These are phyloP conservation scores for Malacosoma neustria DNA, from an alignment of 2,888 invertebrate species.

Conservation along the genomic window DNA sequence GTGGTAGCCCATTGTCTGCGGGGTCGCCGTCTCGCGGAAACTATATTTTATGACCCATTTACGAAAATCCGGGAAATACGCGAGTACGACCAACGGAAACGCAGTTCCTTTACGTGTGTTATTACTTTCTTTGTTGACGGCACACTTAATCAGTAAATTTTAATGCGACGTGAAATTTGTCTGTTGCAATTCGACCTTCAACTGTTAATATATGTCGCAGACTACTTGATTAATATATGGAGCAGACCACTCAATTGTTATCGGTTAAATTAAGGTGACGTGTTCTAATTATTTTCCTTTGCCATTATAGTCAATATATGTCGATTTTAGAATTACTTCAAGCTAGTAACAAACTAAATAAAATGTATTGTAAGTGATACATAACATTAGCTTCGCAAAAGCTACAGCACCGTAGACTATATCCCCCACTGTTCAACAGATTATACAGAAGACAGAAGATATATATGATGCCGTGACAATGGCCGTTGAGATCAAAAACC, in stretches of 20 bases:
- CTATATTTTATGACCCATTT: conserved; percentile 42
- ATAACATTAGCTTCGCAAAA: too few species aligned
- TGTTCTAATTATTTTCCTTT: too few species aligned
- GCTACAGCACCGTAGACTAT: too few species aligned
- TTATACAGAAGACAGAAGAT: too few species aligned
- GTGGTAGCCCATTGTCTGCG: conserved; percentile 49
- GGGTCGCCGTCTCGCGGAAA: conserved; percentile 42
- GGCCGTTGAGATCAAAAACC: too few species aligned
- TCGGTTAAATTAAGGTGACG: too few species aligned
- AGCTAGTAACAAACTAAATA: too few species aligned
- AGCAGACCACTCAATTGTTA: background rate
- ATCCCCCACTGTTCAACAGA: too few species aligned
- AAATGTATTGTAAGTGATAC: too few species aligned
- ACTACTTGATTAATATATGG: background rate
- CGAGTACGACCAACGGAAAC: conserved; percentile 24
- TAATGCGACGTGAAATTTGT: background rate
- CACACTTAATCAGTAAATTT: background rate
- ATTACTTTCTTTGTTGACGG: background rate
- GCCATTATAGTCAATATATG: too few species aligned
- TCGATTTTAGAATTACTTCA: too few species aligned
- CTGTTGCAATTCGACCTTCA: conserved; percentile 9
- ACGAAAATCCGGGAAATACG: conserved; percentile 35
- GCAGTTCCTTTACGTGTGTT: conserved; percentile 25
- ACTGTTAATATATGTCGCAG: background rate
- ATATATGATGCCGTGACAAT: too few species aligned